These are phyloP conservation scores for Trichonephila inaurata DNA, from an alignment of 1,140 invertebrate species.

Conservation along the genomic window DNA sequence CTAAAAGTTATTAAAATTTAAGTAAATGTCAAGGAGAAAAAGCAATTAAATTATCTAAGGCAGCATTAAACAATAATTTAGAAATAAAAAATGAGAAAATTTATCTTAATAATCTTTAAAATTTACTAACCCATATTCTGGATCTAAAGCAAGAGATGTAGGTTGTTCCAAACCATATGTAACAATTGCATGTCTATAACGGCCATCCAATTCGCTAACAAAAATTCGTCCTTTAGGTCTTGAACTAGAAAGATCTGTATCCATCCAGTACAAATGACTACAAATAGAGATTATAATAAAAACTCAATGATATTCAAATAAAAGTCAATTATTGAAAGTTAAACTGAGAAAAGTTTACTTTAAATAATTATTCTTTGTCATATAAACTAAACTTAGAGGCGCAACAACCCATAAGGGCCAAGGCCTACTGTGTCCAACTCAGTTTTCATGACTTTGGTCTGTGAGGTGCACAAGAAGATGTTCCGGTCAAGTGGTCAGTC, in stretches of 20 bases:
- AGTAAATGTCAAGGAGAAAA: neutral
- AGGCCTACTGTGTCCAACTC: too few relatives aligned
- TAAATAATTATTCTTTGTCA: too few relatives aligned
- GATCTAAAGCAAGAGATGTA: constrained; percentile 92
- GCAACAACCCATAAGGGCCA: too few relatives aligned
- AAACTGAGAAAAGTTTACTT: too few relatives aligned
- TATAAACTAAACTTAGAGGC: too few relatives aligned
- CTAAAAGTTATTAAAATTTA: too few relatives aligned
- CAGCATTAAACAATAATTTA: neutral
- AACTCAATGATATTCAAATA: too few relatives aligned
- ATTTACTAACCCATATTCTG: constrained; percentile 83
- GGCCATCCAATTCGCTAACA: constrained; percentile 93
- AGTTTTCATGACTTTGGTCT: too few relatives aligned
- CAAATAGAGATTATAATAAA: constrained; percentile 39
- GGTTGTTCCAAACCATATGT: constrained; percentile 87
- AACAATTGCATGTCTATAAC: constrained; percentile 90
- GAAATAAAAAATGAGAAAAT: neutral
- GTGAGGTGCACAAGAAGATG: too few relatives aligned
- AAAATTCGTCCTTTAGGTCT: constrained; percentile 86
- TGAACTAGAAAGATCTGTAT: constrained; percentile 87
- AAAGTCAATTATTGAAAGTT: too few relatives aligned
- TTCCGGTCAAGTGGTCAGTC: too few relatives aligned
- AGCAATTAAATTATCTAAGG: neutral
- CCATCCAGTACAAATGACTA: constrained; percentile 96
- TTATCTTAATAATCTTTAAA: neutral